Conservation (phyloP, 2,113 vertebrate genomes). For the Tyto alba region DNA sequence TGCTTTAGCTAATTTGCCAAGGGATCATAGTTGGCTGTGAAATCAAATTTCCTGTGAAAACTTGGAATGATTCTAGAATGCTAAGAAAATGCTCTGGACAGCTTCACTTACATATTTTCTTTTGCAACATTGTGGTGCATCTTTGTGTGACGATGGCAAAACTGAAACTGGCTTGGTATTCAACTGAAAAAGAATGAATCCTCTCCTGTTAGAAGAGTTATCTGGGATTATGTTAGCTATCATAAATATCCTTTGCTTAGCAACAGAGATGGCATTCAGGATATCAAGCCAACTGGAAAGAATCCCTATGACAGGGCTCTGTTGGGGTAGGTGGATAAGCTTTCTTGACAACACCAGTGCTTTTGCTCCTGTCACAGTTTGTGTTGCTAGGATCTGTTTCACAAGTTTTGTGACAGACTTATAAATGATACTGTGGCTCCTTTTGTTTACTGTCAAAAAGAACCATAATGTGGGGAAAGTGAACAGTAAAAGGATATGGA, state of each 20-base stretch:
- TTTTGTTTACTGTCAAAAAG: conserved; percentile 26
- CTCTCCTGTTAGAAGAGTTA: background rate
- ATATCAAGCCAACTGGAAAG: conserved; percentile 51
- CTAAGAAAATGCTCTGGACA: background rate
- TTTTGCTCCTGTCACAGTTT: conserved; percentile 22
- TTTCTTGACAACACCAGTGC: background rate
- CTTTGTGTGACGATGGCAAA: background rate
- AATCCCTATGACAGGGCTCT: conserved; percentile 18
- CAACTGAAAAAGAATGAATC: background rate
- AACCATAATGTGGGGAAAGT: background rate
- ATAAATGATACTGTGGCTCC: background rate
- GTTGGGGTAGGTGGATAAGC: conserved; percentile 27
- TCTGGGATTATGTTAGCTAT: conserved; percentile 2
- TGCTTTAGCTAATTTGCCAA: background rate
- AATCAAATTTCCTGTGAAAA: background rate
- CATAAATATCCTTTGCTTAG: conserved; percentile 29
- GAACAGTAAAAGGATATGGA: background rate
- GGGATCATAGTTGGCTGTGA: background rate
- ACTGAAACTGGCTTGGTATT: background rate
- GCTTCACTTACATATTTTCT: background rate
- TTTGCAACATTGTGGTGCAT: background rate
- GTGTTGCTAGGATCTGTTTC: conserved; percentile 46
- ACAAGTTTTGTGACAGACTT: conserved; percentile 28
- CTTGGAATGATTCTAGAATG: background rate
- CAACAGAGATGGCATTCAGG: conserved; percentile 37